These are phyloP conservation scores for Drosophila koepferae DNA, from an alignment of 2,888 invertebrate species.

Conservation along the genomic window DNA sequence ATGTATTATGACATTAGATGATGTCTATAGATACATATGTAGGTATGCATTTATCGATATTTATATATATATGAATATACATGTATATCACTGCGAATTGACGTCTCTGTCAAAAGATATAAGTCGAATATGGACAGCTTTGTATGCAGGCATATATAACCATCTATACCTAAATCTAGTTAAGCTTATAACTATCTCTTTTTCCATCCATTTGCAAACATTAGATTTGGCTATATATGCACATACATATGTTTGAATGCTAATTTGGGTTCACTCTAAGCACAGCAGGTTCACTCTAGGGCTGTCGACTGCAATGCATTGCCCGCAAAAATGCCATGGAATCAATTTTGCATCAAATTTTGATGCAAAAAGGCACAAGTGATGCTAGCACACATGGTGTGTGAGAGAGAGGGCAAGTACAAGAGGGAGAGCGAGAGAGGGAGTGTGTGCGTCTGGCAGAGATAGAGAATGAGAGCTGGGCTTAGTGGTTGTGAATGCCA, in stretches of 20 bases:
- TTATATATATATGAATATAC: no score
- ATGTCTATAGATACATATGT: no score
- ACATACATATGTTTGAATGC: not conserved
- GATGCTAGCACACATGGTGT: not conserved
- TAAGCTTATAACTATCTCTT: no score
- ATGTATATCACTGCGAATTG: no score
- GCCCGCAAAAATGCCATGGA: constrained; percentile 68
- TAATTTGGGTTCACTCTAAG: constrained; percentile 34
- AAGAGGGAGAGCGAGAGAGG: not conserved
- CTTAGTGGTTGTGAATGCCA: constrained; percentile 22
- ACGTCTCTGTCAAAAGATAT: no score
- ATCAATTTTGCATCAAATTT: constrained; percentile 74
- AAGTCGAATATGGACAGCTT: no score
- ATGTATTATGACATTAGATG: no score
- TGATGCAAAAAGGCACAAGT: constrained; percentile 53
- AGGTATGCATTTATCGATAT: no score
- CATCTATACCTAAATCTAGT: no score
- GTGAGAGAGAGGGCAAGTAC: not conserved
- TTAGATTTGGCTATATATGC: not conserved
- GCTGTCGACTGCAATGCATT: constrained; percentile 11
- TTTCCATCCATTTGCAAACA: not conserved
- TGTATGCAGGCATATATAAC: no score
- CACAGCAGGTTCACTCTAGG: constrained; percentile 4
- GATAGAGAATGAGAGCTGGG: not conserved
- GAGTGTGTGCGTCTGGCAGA: not conserved